Evolutionary conservation across 2,888 invertebrate genomes (phyloP).

Genomic region (Phaonia tiefii): DNA sequence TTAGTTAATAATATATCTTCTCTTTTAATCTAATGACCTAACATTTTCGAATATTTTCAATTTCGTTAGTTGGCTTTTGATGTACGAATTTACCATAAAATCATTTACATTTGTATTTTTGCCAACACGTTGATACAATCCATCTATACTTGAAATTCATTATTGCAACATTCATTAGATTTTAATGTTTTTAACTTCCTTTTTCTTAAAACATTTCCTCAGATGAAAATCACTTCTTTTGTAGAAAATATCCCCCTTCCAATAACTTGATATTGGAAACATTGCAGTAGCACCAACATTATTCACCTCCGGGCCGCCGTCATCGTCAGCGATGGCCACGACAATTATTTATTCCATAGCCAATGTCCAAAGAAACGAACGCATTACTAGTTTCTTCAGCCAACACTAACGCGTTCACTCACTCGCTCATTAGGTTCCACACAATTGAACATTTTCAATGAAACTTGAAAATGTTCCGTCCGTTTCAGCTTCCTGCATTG

Average conservation of each 20-base stretch:
- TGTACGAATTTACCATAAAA: conserved; percentile 6
- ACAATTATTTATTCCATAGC: conserved; percentile 30
- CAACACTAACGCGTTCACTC: too few relatives aligned
- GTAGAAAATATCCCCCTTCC: not conserved
- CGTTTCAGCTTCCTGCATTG: conserved; percentile 8
- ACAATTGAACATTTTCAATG: conserved; percentile 66
- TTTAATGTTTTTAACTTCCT: conserved; percentile 43
- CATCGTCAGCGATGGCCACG: conserved; percentile 24
- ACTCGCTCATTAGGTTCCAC: too few relatives aligned
- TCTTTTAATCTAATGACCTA: conserved; percentile 30
- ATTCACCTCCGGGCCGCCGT: not conserved
- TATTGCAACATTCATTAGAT: conserved; percentile 31
- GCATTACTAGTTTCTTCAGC: too few relatives aligned
- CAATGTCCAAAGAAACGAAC: too few relatives aligned
- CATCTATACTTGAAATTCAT: too few relatives aligned
- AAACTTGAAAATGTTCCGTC: conserved; percentile 32
- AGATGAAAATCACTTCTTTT: not conserved
- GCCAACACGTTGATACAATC: too few relatives aligned
- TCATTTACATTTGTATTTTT: conserved; percentile 4
- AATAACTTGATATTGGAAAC: conserved; percentile 8
- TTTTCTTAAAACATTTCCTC: conserved; percentile 3
- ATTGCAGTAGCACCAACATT: not conserved
- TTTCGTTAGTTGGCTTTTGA: conserved; percentile 6
- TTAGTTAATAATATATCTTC: too few relatives aligned
- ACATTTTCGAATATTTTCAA: conserved; percentile 24